Percentiles rank a stretch among this genome's conserved stretches.
phyloP scores from a whole-genome alignment of 2,888 invertebrate species.

The Epistrophe eligans region DNA sequence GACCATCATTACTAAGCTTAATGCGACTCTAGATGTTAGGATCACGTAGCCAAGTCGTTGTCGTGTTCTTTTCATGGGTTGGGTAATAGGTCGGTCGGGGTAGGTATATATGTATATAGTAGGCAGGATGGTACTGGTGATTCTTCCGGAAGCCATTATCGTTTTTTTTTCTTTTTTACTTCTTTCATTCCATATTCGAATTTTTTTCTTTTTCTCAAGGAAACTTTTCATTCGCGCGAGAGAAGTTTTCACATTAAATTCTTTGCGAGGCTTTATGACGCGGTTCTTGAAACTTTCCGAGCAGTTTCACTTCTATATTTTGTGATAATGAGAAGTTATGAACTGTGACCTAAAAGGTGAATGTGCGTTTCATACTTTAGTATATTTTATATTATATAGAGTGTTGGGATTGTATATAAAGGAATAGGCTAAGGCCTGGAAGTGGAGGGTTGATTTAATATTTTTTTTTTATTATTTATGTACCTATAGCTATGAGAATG shows the following conservation, averaged over 20 bases:
- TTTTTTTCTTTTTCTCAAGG: slow-evolving; percentile 19
- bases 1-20: slow-evolving; percentile 45
- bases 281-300: slow-evolving; percentile 46
- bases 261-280: slow-evolving; percentile 32
- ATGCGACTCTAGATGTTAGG: slow-evolving; percentile 47
- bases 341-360: slow-evolving; percentile 61
- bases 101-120: not conserved
- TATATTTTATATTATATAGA: too few species aligned
- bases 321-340: slow-evolving; percentile 73
- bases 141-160: slow-evolving; percentile 69
- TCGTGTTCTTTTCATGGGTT: not conserved
- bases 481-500: not conserved
- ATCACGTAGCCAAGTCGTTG: slow-evolving; percentile 60
- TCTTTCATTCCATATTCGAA: not conserved
- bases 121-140: slow-evolving; percentile 20
- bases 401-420: not conserved
- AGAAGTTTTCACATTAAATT: slow-evolving; percentile 60
- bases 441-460: not conserved
- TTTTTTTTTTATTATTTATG: not conserved
- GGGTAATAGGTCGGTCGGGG: too few species aligned
- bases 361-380: slow-evolving; percentile 12
- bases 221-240: slow-evolving; percentile 35
- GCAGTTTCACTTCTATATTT: slow-evolving; percentile 61
- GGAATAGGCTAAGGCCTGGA: not conserved
- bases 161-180: slow-evolving; percentile 11